phyloP scores from a whole-genome alignment of 1,140 invertebrate species.

The Drosophila yakuba region DNA sequence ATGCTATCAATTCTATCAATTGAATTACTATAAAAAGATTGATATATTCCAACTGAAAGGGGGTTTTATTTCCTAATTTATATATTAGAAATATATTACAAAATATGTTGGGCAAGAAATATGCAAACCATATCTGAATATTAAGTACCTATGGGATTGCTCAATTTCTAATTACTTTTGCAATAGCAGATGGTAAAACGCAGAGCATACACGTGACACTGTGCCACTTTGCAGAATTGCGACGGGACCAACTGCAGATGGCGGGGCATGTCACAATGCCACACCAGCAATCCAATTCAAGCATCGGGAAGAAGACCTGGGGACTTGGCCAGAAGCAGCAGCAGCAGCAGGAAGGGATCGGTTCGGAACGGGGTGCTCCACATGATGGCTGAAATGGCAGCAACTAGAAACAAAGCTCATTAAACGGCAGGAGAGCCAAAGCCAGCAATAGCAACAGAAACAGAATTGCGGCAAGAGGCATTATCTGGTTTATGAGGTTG shows the following conservation, averaged over 20 bases:
- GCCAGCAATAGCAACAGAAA: background rate
- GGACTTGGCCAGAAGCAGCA: background rate
- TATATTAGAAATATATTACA: too few species aligned
- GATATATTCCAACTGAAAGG: too few species aligned
- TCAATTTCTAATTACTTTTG: background rate
- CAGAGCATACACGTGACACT: constrained; percentile 16
- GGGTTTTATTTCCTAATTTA: too few species aligned
- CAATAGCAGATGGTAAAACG: background rate
- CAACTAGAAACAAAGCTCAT: constrained; percentile 64
- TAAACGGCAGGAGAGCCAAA: constrained; percentile 51
- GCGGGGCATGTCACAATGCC: constrained; percentile 32
- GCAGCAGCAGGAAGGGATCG: background rate
- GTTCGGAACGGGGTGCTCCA: constrained; percentile 6
- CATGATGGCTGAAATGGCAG: constrained; percentile 44
- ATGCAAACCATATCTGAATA: too few species aligned
- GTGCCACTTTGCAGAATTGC: constrained; percentile 16
- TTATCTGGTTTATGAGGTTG: constrained; percentile 76
- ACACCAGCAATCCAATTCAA: constrained; percentile 22
- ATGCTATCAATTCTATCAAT: too few species aligned
- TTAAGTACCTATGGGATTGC: too few species aligned
- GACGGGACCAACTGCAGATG: constrained; percentile 28
- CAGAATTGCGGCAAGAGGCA: constrained; percentile 47
- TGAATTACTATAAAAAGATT: background rate
- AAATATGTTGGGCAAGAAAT: too few species aligned
- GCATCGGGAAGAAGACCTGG: constrained; percentile 16